Base-by-base conservation (phyloP, 2,797 vertebrate species). In the Parambassis ranga region DNA sequence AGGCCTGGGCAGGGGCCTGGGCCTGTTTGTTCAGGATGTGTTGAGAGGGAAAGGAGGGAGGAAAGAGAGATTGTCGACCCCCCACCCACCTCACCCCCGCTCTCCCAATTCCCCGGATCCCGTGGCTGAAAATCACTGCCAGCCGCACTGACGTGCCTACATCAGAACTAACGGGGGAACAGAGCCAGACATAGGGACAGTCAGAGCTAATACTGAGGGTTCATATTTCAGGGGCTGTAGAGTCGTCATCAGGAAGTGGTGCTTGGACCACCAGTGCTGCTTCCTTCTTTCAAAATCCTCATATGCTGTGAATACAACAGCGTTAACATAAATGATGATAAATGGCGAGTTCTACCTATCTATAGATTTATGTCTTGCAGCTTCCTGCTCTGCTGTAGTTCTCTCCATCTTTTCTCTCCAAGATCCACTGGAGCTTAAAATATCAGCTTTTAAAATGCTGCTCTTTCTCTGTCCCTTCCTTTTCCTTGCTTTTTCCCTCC, bases 91-190 rank as follows among this genome's bases (percentile, higher is more conserved):
- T 16, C 23, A n/a, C 7, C 24, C 44, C 24, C 4, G 11, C 62
- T 30, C 6, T 18, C 51, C 36, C 48, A 74, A 80, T 81, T 77
- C 76, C 65, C 74, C 42, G 41, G 48, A 75, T 73, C 81, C 77
- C 68, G 33, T 58, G 50, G 61, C 75, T 82, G 77, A 72, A 91
- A 90, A 90, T 91, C 83, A 85, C 83, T 89, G 87, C 89, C 91
- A 91, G 89, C 84, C 90, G 72, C 82, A 71, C 63, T 59, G 80
- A 80, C 65, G 31, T 69, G 30, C 48, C 65, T 65, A 10, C 62
- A 83, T 87, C 67, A 39, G 80, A 76, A 53, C 41, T 56, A 70
- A 49, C 24, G 1, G 51, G 24, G 72, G 61, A 7, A 38, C 66
- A 53, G 48, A 71, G 31, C 51, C 72, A 70, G 67, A 65, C 38